Evolutionary conservation across 2,113 vertebrate species (phyloP).

Genomic region (Mionectes macconnelli): DNA sequence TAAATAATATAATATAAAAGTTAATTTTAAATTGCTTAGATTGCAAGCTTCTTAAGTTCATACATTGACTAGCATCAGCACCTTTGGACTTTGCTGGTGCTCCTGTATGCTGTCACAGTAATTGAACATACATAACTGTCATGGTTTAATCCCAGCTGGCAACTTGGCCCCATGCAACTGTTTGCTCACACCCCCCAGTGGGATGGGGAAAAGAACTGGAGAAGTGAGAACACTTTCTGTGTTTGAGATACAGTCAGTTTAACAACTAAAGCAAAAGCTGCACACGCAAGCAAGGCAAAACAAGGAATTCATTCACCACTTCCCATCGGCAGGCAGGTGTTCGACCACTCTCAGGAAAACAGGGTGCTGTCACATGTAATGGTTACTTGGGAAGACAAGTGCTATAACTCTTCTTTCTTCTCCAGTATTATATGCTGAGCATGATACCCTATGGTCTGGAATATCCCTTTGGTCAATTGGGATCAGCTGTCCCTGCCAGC

Average conservation of each 20-base stretch:
- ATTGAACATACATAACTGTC: not conserved
- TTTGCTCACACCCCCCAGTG: not conserved
- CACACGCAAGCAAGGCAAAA: not conserved
- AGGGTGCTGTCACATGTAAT: accelerated
- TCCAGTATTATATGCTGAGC: not conserved
- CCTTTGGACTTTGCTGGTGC: not conserved
- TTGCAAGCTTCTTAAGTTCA: not conserved
- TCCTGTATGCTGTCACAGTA: not conserved
- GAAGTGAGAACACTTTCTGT: accelerated
- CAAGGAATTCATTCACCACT: not conserved
- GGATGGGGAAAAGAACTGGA: not conserved
- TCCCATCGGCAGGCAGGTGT: not conserved
- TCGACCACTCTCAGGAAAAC: not conserved
- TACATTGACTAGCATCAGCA: not conserved
- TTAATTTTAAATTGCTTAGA: not conserved
- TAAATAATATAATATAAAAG: not conserved
- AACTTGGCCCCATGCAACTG: not conserved
- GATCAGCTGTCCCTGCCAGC: not conserved
- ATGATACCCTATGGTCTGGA: not conserved
- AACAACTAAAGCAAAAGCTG: not conserved
- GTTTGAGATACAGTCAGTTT: not conserved
- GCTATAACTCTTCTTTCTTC: not conserved
- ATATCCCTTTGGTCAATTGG: not conserved
- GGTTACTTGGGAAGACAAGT: not conserved
- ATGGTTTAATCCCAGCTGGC: not conserved